These are phyloP conservation scores for Mormyrus proboscirostris DNA, from an alignment of 2,797 vertebrate species.

Conservation along the genomic window DNA sequence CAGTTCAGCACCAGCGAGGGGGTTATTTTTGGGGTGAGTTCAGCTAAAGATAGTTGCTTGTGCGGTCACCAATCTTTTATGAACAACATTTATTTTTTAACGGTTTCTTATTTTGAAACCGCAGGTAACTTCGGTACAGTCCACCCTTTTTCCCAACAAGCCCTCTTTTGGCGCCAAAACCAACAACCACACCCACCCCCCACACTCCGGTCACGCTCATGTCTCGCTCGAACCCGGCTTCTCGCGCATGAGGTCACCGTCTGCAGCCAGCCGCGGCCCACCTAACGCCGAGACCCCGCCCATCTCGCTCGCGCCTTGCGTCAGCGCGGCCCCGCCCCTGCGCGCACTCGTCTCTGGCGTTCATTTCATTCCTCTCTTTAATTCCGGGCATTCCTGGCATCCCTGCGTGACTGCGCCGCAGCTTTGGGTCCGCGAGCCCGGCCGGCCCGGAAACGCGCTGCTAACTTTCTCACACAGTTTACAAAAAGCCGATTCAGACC, in stretches of 20 bases:
- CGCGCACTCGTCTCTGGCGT: conserved; percentile 83
- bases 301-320: conserved; percentile 58
- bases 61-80: neutral
- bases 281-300: conserved; percentile 37
- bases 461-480: conserved; percentile 31
- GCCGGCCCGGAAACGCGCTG: conserved; percentile 33
- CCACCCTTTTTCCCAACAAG: neutral
- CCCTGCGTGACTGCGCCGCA: conserved; percentile 70
- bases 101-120: too few species aligned
- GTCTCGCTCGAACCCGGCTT: conserved; percentile 17
- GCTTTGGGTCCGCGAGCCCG: conserved; percentile 53
- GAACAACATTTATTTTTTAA: neutral
- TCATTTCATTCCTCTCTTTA: conserved; percentile 96
- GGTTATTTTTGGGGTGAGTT: neutral
- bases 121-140: too few species aligned
- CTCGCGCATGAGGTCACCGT: conserved; percentile 24
- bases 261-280: neutral
- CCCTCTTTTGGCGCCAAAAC: neutral
- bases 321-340: conserved; percentile 67
- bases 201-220: neutral
- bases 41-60: neutral
- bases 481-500: conserved; percentile 23
- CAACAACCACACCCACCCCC: neutral
- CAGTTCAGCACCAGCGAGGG: neutral
- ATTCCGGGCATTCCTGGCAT: conserved; percentile 97